Conservation (phyloP, 2,888 invertebrate genomes). For the Ophion ventricosus region DNA sequence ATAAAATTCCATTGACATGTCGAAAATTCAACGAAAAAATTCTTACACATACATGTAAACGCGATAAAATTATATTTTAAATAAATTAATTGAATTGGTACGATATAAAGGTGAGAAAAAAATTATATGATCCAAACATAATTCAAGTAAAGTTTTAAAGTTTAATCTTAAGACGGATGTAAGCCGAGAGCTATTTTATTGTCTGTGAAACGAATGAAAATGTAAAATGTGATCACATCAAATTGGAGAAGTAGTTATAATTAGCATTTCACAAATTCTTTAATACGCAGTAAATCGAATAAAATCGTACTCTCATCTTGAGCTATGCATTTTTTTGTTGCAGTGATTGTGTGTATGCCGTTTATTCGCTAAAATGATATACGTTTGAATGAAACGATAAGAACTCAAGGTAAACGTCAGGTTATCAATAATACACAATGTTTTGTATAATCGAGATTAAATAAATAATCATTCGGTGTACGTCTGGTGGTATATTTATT, state of each 20-base stretch:
- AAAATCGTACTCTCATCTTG: neutral
- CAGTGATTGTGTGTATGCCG: neutral
- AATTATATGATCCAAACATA: too few relatives aligned
- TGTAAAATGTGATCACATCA: neutral
- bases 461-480: slow-evolving; percentile 37
- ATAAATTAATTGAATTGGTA: neutral
- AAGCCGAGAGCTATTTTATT: neutral
- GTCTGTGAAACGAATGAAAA: neutral
- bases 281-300: neutral
- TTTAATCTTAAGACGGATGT: neutral
- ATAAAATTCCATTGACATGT: neutral
- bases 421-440: slow-evolving; percentile 15
- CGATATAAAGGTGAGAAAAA: neutral
- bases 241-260: too few relatives aligned
- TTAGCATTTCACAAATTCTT: neutral
- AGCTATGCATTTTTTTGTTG: neutral
- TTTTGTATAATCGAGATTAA: slow-evolving; percentile 12
- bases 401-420: neutral
- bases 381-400: neutral
- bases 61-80: neutral
- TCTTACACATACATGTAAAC: neutral
- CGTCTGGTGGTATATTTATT: slow-evolving; percentile 36
- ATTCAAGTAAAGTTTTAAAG: too few relatives aligned
- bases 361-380: neutral
- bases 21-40: neutral